These are phyloP conservation scores for Pipa parva DNA, from an alignment of 2,113 vertebrate species.

Conservation along the genomic window DNA sequence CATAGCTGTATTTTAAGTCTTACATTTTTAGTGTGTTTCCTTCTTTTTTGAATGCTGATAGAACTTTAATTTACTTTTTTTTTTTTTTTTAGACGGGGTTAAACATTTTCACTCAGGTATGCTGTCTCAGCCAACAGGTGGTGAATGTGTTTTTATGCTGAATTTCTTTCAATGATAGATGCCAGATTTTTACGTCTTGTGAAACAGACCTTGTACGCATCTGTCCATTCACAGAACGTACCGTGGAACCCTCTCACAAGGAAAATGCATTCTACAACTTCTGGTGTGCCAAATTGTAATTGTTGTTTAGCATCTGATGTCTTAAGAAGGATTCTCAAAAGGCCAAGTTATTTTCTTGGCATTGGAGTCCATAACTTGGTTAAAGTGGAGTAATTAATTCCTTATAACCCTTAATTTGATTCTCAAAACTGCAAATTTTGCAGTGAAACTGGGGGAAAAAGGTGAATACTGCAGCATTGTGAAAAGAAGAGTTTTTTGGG, in stretches of 20 bases:
- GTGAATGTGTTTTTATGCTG: constrained; percentile 98
- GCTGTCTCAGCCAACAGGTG: constrained; percentile 98
- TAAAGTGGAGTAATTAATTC: no score
- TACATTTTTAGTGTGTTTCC: constrained; percentile 68
- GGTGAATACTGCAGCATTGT: no score
- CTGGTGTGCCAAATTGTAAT: constrained; percentile 90
- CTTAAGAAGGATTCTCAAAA: constrained; percentile 79
- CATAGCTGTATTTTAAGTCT: constrained; percentile 86
- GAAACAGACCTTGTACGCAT: constrained; percentile 67
- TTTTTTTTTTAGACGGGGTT: constrained; percentile 78
- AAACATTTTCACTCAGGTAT: constrained; percentile 99
- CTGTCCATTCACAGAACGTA: no score
- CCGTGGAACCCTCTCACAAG: no score
- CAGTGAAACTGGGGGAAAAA: constrained; percentile 51
- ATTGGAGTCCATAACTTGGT: no score
- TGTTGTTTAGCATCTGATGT: constrained; percentile 67
- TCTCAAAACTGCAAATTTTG: constrained; percentile 63
- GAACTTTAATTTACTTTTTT: constrained; percentile 87
- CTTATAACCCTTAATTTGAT: constrained; percentile 72
- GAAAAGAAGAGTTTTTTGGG: no score
- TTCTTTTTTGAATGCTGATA: constrained; percentile 84
- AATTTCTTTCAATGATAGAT: constrained; percentile 78
- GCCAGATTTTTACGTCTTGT: constrained; percentile 70
- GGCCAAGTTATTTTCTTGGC: no score
- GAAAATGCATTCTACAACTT: no score